Evolutionary conservation across 2,797 vertebrate genomes (phyloP).

Genomic region (Rhinoraja longicauda): DNA sequence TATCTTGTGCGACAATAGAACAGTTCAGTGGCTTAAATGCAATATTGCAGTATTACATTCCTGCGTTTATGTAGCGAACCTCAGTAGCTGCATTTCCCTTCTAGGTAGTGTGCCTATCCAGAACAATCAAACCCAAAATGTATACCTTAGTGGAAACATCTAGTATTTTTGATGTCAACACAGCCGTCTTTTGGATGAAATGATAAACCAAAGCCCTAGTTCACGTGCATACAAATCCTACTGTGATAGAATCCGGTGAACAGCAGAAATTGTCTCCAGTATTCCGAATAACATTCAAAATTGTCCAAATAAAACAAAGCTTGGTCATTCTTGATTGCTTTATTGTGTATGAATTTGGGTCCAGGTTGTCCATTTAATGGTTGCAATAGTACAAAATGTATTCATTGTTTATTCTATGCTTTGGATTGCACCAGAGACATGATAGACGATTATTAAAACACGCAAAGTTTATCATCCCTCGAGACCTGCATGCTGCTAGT

Average conservation of each 20-base stretch:
- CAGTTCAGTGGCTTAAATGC: neutral
- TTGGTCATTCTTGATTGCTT: neutral
- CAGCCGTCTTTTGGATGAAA: neutral
- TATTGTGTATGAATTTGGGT: neutral
- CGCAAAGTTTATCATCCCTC: neutral
- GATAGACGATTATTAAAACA: neutral
- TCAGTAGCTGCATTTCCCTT: neutral
- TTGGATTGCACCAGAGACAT: neutral
- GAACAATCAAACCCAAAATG: neutral
- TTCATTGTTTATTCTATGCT: neutral
- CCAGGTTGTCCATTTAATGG: neutral
- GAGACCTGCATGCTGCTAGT: neutral
- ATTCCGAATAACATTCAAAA: neutral
- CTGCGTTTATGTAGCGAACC: neutral
- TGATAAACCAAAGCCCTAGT: neutral
- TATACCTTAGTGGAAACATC: neutral
- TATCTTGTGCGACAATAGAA: too few relatives aligned
- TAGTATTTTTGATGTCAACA: conserved; percentile 36
- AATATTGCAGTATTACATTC: neutral
- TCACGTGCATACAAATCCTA: neutral
- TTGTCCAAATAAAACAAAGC: neutral
- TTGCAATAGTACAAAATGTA: neutral
- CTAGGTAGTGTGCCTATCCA: neutral
- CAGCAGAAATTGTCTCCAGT: neutral
- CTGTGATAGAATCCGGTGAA: neutral